phyloP scores from a whole-genome alignment of 2,888 invertebrate genomes.

The Dendrolimus houi region DNA sequence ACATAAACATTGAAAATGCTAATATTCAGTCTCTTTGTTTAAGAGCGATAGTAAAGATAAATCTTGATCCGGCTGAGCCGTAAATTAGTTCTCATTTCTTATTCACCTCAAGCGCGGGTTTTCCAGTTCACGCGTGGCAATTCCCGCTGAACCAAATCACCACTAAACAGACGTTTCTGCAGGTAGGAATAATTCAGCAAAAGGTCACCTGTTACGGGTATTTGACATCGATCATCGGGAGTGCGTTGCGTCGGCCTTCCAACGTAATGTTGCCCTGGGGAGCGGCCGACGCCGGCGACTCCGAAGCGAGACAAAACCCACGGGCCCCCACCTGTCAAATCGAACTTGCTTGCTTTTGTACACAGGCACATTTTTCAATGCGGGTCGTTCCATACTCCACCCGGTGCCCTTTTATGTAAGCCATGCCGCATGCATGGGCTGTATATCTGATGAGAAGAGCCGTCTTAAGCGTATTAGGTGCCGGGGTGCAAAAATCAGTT shows the following conservation, averaged over 20 bases:
- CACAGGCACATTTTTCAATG: constrained; percentile 46
- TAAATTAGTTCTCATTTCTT: constrained; percentile 18
- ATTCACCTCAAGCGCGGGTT: constrained; percentile 28
- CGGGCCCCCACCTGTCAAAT: constrained; percentile 50
- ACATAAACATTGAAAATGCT: too few species aligned
- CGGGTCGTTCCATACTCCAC: constrained; percentile 27
- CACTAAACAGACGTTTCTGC: constrained; percentile 70
- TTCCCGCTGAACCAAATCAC: constrained; percentile 68
- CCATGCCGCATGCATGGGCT: constrained; percentile 25
- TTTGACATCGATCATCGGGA: constrained; percentile 74
- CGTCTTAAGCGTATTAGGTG: too few species aligned
- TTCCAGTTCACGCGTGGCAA: constrained; percentile 46
- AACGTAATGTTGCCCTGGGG: constrained; percentile 68
- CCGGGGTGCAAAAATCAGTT: too few species aligned
- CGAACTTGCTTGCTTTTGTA: constrained; percentile 44
- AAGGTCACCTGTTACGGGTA: constrained; percentile 74
- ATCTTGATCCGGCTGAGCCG: not conserved
- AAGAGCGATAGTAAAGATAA: not conserved
- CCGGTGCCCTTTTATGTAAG: constrained; percentile 13
- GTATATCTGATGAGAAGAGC: constrained; percentile 38
- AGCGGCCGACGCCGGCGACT: constrained; percentile 44
- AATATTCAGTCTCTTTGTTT: not conserved
- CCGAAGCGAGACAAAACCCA: constrained; percentile 54
- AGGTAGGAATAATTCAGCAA: constrained; percentile 71
- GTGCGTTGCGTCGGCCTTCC: constrained; percentile 62